A percentile compares a stretch with the other conserved stretches of the same genome.
These are phyloP conservation scores for Orchesella cincta DNA, from an alignment of 1,140 invertebrate species.

Conservation along the genomic window DNA sequence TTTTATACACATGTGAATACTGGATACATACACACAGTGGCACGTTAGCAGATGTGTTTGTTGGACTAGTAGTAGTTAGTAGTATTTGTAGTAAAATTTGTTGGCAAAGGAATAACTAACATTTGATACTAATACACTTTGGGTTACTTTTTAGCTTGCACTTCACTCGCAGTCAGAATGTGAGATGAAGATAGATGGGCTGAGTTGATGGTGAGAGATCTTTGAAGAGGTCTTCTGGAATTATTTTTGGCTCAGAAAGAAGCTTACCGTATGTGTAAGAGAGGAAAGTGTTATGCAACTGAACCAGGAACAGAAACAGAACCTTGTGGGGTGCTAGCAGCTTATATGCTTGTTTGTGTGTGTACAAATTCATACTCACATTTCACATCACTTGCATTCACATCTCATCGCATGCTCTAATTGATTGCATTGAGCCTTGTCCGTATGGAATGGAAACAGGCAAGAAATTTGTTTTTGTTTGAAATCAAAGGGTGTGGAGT, in stretches of 20 bases:
- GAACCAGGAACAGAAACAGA: background rate
- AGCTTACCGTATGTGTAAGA: background rate
- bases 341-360: background rate
- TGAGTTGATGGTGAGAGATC: background rate
- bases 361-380: too few relatives aligned
- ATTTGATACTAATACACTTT: background rate
- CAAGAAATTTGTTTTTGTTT: too few relatives aligned
- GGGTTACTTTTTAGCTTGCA: background rate
- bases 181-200: slow-evolving; percentile 10
- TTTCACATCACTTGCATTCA: too few relatives aligned
- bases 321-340: background rate
- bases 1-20: too few relatives aligned
- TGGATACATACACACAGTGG: too few relatives aligned
- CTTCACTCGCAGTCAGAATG: background rate
- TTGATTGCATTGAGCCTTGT: too few relatives aligned
- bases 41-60: too few relatives aligned
- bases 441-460: too few relatives aligned
- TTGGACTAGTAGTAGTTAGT: too few relatives aligned
- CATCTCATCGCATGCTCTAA: too few relatives aligned
- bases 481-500: too few relatives aligned
- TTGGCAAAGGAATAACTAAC: background rate
- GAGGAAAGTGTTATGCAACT: background rate
- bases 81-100: too few relatives aligned
- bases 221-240: slow-evolving; percentile 28
- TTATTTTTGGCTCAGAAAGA: slow-evolving; percentile 24